These are phyloP conservation scores for Hydrozoanthus tunicans DNA, from an alignment of 64 coral and sea anemone species.

Conservation along the genomic window DNA sequence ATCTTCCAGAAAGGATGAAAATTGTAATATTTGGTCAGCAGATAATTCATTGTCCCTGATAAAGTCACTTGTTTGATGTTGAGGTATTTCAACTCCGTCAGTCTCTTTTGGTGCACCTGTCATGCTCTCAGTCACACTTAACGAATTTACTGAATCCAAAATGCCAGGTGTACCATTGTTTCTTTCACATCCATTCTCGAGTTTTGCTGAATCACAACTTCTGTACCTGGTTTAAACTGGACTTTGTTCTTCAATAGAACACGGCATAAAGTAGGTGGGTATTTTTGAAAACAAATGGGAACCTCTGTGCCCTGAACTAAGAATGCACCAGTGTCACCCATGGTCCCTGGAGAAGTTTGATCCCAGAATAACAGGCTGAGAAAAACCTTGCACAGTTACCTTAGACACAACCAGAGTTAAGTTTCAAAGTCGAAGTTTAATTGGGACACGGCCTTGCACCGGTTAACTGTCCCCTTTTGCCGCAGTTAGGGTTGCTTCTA, in stretches of 20 bases:
- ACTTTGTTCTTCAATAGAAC: conserved; percentile 17
- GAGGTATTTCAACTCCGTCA: neutral
- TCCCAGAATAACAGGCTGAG: conserved; percentile 36
- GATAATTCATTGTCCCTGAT: conserved; percentile 22
- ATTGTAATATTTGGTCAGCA: conserved; percentile 38
- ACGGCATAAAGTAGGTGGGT: conserved; percentile 1
- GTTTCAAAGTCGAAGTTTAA: conserved; percentile 32
- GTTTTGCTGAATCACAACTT: conserved; percentile 10
- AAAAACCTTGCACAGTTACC: conserved; percentile 17
- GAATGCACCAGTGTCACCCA: conserved; percentile 30
- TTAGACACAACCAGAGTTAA: conserved; percentile 6
- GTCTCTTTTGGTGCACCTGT: conserved; percentile 1
- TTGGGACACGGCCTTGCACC: conserved; percentile 30
- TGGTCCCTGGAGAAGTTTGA: conserved; percentile 18
- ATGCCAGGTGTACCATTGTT: conserved; percentile 41
- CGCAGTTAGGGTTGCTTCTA: conserved; percentile 39
- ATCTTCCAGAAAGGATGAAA: conserved; percentile 36
- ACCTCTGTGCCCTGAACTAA: conserved; percentile 40
- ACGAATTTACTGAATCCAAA: conserved; percentile 48
- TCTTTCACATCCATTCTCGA: conserved; percentile 40
- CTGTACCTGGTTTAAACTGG: conserved; percentile 9
- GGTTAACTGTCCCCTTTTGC: conserved; percentile 44
- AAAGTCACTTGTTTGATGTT: neutral
- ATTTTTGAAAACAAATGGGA: conserved; percentile 36
- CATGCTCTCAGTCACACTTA: conserved; percentile 33